Base-by-base conservation (phyloP, 2,797 vertebrate genomes). In the Argentina silus region DNA sequence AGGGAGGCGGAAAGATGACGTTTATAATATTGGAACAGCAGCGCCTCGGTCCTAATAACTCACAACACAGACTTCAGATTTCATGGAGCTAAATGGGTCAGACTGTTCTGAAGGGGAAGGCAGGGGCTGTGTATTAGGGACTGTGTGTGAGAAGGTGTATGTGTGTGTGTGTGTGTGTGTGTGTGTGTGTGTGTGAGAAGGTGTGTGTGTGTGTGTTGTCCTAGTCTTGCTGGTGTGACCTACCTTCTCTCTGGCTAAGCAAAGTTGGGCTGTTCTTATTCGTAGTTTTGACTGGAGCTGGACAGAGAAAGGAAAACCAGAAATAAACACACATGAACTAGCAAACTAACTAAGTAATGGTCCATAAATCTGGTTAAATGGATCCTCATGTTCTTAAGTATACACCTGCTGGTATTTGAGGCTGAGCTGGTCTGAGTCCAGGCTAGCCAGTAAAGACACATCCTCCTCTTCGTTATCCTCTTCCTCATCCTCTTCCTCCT, bases 371-470 rank as follows among this genome's bases (percentile, higher is more conserved):
- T 44, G 17, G 8, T 9, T 45, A 9, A 6, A 51, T 61, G 43
- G n/a, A 21, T 6, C 3, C 11, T 19, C 1, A 1, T 55, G 12
- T 15, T 17, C 14, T 11, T 56, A 12, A n/a, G 21, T 2, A 81
- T 23, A 12, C 51, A 93, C 92, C 92, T 91, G 87, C 85, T 91
- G 87, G 82, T 91, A 92, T 86, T 88, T 91, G 50, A 91, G 83
- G 77, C 88, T 89, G 45, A 93, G 78, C 47, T 90, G 85, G 44
- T 89, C 64, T 44, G 42, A 76, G 69, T 92, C 90, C 69, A 90
- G 70, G 74, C 81, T 36, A 19, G 83, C 86, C 10, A 92, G 86
- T 27, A 45, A 11, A 2, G 75, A 80, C 0, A 80, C 79, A 1
- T 81, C 77, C 0, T 77, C 86, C 0, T 14, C 56, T 11, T 23